Percentiles rank a stretch among this genome's conserved stretches.
Conservation (phyloP, 2,888 invertebrate genomes). For the Microctonus hyperodae region DNA sequence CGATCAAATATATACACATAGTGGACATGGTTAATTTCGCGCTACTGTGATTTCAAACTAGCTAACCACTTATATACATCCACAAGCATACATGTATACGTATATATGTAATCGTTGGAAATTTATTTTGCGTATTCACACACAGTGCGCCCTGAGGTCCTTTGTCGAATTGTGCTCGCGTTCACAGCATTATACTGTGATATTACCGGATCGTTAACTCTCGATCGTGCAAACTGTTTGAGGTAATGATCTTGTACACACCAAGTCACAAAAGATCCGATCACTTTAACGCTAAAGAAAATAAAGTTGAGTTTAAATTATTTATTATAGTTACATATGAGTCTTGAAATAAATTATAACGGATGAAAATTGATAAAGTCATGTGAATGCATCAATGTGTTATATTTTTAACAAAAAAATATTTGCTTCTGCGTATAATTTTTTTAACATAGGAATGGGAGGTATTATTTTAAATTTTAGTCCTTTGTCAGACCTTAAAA, state of each 20-base stretch:
- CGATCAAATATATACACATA: conserved; percentile 18
- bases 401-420: no score
- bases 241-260: conserved; percentile 21
- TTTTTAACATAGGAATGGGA: no score
- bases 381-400: no score
- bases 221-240: conserved; percentile 43
- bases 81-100: no score
- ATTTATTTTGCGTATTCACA: conserved; percentile 25
- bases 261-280: conserved; percentile 44
- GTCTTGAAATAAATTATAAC: background rate
- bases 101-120: conserved; percentile 25
- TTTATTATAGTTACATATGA: background rate
- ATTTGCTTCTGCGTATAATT: no score
- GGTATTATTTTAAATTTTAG: no score
- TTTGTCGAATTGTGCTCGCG: conserved; percentile 31
- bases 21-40: conserved; percentile 31
- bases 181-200: conserved; percentile 33
- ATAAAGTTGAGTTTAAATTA: background rate
- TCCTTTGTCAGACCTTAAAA: no score
- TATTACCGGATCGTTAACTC: conserved; percentile 45
- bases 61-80: background rate
- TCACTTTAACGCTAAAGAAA: conserved; percentile 32
- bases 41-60: conserved; percentile 29
- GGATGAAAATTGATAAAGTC: no score
- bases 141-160: conserved; percentile 4